Conservation (phyloP, 1,140 invertebrate species). For the Drosophila pallidifrons region DNA sequence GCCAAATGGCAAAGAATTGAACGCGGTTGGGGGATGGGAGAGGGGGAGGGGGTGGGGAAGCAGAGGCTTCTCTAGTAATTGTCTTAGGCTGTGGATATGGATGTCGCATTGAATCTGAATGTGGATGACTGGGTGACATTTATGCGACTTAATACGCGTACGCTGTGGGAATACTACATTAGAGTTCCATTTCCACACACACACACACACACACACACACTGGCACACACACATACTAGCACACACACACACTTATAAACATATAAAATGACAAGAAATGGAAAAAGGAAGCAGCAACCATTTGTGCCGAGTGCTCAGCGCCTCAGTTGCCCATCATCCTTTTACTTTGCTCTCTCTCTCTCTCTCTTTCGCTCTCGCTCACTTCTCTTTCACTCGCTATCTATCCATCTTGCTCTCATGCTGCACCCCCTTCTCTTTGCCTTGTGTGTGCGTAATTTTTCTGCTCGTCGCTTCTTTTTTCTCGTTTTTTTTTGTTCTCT, state of each 20-base stretch:
- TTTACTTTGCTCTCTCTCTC: background rate
- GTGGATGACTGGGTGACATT: conserved; percentile 64
- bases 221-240: background rate
- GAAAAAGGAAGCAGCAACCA: conserved; percentile 53
- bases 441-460: conserved; percentile 32
- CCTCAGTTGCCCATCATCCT: conserved; percentile 19
- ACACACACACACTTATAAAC: background rate
- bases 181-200: conserved; percentile 66
- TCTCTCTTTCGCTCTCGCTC: background rate
- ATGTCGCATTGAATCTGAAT: conserved; percentile 46
- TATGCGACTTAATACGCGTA: conserved; percentile 79
- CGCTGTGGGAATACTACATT: conserved; percentile 73
- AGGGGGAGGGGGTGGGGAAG: background rate
- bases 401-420: too few species aligned
- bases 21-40: background rate
- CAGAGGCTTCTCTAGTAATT: conserved; percentile 28
- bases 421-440: background rate
- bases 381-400: background rate
- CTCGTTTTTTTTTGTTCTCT: conserved; percentile 15
- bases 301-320: conserved; percentile 60
- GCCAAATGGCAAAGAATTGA: conserved; percentile 56
- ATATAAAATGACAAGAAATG: conserved; percentile 30
- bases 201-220: too few species aligned
- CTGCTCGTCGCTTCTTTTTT: conserved; percentile 14
- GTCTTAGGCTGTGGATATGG: conserved; percentile 32